Evolutionary conservation across 1,140 invertebrate species (phyloP), one percentile per base, ranked within the genome.

Genomic region (Heliothis virescens): DNA sequence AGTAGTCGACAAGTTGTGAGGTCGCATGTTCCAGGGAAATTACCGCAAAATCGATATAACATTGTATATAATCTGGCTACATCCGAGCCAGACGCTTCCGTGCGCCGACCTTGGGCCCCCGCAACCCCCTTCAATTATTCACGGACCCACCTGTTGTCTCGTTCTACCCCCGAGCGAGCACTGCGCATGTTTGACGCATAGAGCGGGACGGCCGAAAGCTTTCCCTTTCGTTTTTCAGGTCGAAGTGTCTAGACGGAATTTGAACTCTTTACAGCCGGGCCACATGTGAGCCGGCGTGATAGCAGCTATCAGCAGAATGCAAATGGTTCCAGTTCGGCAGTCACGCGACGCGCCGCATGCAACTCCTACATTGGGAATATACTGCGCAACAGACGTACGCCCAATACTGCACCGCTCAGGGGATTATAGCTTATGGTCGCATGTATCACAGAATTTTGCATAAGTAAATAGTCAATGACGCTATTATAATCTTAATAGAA

Each of bases 201-300:
- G 88, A 90, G 85, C 67, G 87, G 83, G 87, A 86, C 81, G 80
- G 81, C 60, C 29, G 80, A 29, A 79, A 21, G 86, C 83, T 88
- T 87, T 89, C 89, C 89, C 87, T 91, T 88, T 92, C 91, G 83
- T 83, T 83, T 75, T 78, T 71, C 83, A 88, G 92, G 92, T 92
- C 90, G 92, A 94, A 91, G 71, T 87, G 93, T 94, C 92, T 94
- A 93, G 92, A 94, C 92, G 85, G 84, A 85, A 81, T 87, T 83
- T 92, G 91, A 94, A 94, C 92, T 92, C 87, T 90, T 91, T 87
- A 92, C 88, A 73, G 86, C 83, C 75, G 79, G 79, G 85, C 62
- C 79, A 83, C 81, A 83, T 82, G 82, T 82, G 82, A 71, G 75
- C 53, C 50, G 60, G 59, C 12, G 48, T 79, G 75, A 78, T 78